These are phyloP conservation scores for Fukomys damarensis DNA, from an alignment of 2,113 vertebrate genomes.

Conservation along the genomic window DNA sequence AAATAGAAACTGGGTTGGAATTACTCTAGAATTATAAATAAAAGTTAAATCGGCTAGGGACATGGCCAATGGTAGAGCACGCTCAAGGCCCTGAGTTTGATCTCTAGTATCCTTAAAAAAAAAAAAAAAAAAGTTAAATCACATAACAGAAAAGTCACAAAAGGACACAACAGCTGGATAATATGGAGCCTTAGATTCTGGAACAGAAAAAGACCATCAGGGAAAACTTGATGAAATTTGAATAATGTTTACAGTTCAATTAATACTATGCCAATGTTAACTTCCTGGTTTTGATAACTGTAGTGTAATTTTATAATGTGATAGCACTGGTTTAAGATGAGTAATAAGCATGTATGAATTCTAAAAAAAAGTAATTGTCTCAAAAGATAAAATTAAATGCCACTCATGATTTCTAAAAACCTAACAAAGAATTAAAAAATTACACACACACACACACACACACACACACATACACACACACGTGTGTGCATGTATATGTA, in stretches of 20 bases:
- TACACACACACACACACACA: no score
- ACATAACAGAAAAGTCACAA: background rate
- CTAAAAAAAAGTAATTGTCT: background rate
- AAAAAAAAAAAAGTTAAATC: background rate
- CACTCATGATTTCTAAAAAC: background rate
- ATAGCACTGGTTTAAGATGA: background rate
- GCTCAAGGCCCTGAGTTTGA: background rate
- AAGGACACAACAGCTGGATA: background rate
- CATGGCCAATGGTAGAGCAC: background rate
- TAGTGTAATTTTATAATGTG: background rate
- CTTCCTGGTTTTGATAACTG: background rate
- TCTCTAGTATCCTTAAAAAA: background rate
- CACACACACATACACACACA: no score
- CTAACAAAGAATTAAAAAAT: background rate
- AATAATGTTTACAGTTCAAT: background rate
- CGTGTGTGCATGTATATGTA: no score
- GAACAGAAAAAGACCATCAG: background rate
- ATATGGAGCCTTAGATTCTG: background rate
- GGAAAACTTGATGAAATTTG: background rate
- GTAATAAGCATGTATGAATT: background rate
- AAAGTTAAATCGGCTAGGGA: background rate
- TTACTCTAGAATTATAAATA: background rate
- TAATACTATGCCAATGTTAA: background rate
- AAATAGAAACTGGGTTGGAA: background rate
- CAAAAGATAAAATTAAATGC: background rate